Evolutionary conservation across 2,888 invertebrate genomes (phyloP).

Genomic region (Atethmia centrago): DNA sequence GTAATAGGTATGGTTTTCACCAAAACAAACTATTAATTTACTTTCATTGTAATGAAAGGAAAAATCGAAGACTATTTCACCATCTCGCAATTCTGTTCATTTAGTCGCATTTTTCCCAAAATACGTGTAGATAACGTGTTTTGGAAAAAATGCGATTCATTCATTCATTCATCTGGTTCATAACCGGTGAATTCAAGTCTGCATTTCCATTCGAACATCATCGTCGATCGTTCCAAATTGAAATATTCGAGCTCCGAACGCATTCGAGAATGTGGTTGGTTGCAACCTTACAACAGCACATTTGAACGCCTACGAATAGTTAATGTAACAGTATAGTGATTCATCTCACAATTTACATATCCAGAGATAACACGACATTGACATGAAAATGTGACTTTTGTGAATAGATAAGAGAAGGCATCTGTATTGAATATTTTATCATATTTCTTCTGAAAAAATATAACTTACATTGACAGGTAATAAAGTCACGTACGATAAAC

Average conservation of each 20-base stretch:
- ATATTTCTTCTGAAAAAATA: slow-evolving; percentile 42
- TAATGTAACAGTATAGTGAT: slow-evolving; percentile 9
- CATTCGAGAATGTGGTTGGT: slow-evolving; percentile 23
- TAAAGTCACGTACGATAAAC: slow-evolving; percentile 49
- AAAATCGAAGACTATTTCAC: no score
- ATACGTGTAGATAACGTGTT: no score
- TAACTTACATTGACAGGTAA: slow-evolving; percentile 44
- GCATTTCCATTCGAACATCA: slow-evolving; percentile 8
- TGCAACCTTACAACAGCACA: slow-evolving; percentile 7
- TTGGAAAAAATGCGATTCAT: no score
- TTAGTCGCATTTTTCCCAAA: no score
- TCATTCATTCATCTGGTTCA: no score
- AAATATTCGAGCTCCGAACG: slow-evolving; percentile 22
- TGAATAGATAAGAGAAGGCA: slow-evolving; percentile 32
- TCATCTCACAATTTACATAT: slow-evolving; percentile 45
- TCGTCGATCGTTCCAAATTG: slow-evolving; percentile 38
- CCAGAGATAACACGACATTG: slow-evolving; percentile 34
- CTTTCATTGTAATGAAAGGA: no score
- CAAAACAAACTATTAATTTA: no score
- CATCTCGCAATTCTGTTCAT: no score
- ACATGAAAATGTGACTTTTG: slow-evolving; percentile 41
- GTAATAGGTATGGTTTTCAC: no score
- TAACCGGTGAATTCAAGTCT: neutral
- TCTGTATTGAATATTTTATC: slow-evolving; percentile 52
- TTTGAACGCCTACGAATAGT: slow-evolving; percentile 9